Conservation (phyloP, 2,797 vertebrate species). For the Cetoscarus ocellatus region DNA sequence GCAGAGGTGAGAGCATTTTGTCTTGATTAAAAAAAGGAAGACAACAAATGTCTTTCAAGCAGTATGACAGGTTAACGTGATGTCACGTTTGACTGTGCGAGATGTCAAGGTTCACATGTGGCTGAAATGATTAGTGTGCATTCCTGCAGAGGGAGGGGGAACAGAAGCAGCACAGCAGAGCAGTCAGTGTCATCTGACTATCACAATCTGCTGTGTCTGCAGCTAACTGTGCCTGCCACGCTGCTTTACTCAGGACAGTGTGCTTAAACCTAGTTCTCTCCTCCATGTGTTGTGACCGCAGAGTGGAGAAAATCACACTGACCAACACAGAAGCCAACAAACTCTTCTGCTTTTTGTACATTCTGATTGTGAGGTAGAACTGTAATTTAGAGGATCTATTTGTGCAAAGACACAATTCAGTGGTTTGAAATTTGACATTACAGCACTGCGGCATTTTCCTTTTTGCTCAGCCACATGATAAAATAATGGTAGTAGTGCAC, state of each 20-base stretch:
- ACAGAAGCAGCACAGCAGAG: conserved; percentile 27
- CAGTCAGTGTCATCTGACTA: conserved; percentile 65
- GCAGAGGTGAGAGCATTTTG: not conserved
- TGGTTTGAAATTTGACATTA: not conserved
- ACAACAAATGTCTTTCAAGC: conserved; percentile 5
- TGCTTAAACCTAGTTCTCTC: conserved; percentile 21
- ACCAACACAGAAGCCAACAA: conserved; percentile 12
- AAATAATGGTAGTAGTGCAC: not conserved
- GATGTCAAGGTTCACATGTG: conserved; percentile 35
- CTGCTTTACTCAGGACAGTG: conserved; percentile 25
- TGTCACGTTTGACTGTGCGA: conserved; percentile 16
- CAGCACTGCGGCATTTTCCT: not conserved
- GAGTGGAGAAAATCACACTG: not conserved
- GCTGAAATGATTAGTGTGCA: conserved; percentile 48
- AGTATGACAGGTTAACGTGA: conserved; percentile 1
- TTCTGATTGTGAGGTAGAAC: not conserved
- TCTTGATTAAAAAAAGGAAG: not conserved
- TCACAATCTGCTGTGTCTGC: conserved; percentile 62
- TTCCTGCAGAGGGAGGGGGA: conserved; percentile 31
- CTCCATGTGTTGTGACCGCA: conserved; percentile 18
- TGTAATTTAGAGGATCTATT: conserved; percentile 12
- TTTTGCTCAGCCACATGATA: not conserved
- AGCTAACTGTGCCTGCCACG: conserved; percentile 34
- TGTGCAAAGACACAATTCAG: not conserved
- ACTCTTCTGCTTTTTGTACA: not conserved